Conservation (phyloP, 2,113 vertebrate species). For the Ardeotis arabs region DNA sequence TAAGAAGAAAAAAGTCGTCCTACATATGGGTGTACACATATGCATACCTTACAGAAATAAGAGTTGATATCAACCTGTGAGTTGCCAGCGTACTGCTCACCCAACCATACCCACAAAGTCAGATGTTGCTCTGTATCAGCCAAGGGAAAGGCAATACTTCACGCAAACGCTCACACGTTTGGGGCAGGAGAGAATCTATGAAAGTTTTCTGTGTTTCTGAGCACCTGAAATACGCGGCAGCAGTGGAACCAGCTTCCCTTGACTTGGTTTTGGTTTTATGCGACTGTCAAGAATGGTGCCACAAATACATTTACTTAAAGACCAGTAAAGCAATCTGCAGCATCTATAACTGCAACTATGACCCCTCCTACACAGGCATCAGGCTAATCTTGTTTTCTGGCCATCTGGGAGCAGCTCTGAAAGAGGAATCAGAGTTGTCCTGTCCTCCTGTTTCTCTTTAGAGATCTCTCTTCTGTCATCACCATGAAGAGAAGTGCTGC, state of each 20-base stretch:
- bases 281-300: fast-evolving
- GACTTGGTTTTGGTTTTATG: neutral
- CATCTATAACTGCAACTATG: neutral
- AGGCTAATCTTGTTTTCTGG: neutral
- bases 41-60: neutral
- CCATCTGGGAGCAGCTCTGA: neutral
- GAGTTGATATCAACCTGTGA: fast-evolving
- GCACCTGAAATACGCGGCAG: neutral
- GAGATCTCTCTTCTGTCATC: neutral
- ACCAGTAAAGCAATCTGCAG: neutral
- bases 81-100: neutral
- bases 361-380: fast-evolving
- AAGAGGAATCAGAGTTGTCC: neutral
- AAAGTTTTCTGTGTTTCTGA: neutral
- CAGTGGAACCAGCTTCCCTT: neutral
- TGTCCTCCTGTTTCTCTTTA: neutral
- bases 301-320: neutral
- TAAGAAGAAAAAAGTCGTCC: neutral
- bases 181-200: neutral
- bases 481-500: neutral
- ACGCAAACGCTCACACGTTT: fast-evolving
- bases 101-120: neutral
- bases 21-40: fast-evolving
- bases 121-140: fast-evolving
- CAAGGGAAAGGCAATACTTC: neutral